Base-by-base conservation (phyloP, 2,113 vertebrate species). In the Clinocottus analis region DNA sequence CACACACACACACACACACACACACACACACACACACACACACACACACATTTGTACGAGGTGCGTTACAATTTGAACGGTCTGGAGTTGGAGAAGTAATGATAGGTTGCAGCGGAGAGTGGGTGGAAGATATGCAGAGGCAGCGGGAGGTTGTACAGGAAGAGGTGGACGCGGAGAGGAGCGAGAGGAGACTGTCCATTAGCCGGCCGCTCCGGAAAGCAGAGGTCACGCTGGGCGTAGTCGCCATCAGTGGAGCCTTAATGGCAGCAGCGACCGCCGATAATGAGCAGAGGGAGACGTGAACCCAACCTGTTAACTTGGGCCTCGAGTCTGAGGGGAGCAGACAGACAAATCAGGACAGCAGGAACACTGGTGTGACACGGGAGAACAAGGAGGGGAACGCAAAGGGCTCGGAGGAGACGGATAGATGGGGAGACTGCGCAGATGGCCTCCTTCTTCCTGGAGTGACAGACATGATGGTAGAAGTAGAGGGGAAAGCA, bases 391-490 rank as follows among this genome's bases (percentile, higher is more conserved):
- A 9, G 25, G 41, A 47, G 35, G 27, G 33, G 23, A 37, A n/a
- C 11, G 33, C 39, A 39, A 81, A 72, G 31, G 56, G n/a, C 58
- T 86, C 58, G 14, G 72, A 69, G 29, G 41, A 72, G 69, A 31
- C 53, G 80, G 67, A 63, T 31, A 0, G 71, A 82, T 75, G 49
- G 59, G 56, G 47, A 17, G 61, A 29, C 27, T 23, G 69, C 51
- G 72, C 87, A 90, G 87, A 90, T 90, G 90, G 86, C 77, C 70
- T 51, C 85, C 63, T 43, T 59, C 62, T 59, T 84, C 62, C 79
- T 72, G 37, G 43, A 87, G 73, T 82, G 85, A 88, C 87, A 87
- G 73, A 83, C 84, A 72, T 37, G 43, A 84, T 66, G 77, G 51
- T 77, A 41, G 77, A 85, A 77, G 81, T 51, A 75, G 75, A 85